Base-by-base conservation (phyloP, 2,113 vertebrate species). In the Cyprinus carpio region DNA sequence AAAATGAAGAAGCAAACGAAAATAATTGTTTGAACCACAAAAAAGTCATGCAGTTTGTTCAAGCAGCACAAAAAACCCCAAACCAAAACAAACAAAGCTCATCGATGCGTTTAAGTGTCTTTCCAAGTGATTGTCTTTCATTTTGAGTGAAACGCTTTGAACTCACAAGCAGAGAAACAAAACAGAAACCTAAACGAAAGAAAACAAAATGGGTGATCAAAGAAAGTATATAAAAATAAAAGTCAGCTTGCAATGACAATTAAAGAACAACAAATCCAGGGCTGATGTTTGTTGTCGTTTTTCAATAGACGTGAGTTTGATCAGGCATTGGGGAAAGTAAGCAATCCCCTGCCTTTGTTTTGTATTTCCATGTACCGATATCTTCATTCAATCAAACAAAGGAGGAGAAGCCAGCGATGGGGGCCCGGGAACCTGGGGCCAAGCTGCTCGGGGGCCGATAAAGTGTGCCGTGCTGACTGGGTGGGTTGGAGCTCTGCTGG, bases 381-480 rank as follows among this genome's bases (percentile, higher is more conserved):
- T 60, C 37, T 81, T 81, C 13, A 81, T 81, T 18, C n/a, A n/a
- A 88, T 99, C 96, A 99, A 93, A 99, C 98, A 37, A 99, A 99
- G 16, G 97, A 98, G 51, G 98, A 99, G 87, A 99, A 98, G 2
- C 97, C 98, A 20, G 97, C 97, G 4, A 99, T 97, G 3, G 97
- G 97, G 40, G 97, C 96, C 88, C 97, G 92, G 31, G 98, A 96
- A 37, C 96, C 95, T 0, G 97, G 96, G 8, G 97, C 97, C 31
- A 98, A 95, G 92, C 97, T 98, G 94, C 98, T 98, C 40, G 98
- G 96, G 0, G 98, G 97, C 75, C 96, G 96, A 92, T 98, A 98
- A 86, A 98, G 94, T 91, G 96, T 96, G 92, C 89, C 92, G 80
- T 94, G 94, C 90, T 94, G 94, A 90, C 96, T 96, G 20, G 96